Evolutionary conservation across 2,113 vertebrate genomes (phyloP).

Genomic region (Butorides virescens): DNA sequence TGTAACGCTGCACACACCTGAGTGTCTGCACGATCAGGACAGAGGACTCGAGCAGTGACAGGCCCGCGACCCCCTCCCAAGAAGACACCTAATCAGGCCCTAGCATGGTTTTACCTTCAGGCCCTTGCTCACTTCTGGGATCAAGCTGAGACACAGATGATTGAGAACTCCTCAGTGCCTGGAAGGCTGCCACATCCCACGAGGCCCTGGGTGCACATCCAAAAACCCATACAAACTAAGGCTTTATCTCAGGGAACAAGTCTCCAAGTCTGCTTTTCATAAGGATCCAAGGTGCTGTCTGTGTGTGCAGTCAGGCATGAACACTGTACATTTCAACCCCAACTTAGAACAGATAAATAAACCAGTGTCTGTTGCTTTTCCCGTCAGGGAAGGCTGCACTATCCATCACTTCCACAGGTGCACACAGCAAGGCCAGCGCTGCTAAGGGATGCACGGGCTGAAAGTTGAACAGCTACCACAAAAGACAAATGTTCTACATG

Average conservation of each 20-base stretch:
- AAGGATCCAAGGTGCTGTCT: not conserved
- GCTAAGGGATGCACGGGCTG: not conserved
- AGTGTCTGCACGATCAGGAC: not conserved
- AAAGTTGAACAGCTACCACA: not conserved
- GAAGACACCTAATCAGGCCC: not conserved
- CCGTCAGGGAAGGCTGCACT: not conserved
- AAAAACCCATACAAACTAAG: not conserved
- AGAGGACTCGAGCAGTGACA: not conserved
- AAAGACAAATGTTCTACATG: not conserved
- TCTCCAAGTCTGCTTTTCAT: not conserved
- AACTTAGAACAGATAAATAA: not conserved
- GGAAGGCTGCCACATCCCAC: not conserved
- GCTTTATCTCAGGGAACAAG: not conserved
- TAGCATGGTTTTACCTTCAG: not conserved
- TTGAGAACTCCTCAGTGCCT: not conserved
- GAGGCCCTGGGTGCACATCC: not conserved
- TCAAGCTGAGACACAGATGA: not conserved
- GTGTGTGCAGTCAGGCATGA: not conserved
- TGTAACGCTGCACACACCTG: accelerated
- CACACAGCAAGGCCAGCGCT: not conserved
- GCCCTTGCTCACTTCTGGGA: not conserved
- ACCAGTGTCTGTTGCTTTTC: not conserved
- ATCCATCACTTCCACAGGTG: not conserved
- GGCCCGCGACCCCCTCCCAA: not conserved
- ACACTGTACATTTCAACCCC: not conserved